These are phyloP conservation scores for Pleuronectes platessa DNA, from an alignment of 2,113 vertebrate genomes.

Conservation along the genomic window DNA sequence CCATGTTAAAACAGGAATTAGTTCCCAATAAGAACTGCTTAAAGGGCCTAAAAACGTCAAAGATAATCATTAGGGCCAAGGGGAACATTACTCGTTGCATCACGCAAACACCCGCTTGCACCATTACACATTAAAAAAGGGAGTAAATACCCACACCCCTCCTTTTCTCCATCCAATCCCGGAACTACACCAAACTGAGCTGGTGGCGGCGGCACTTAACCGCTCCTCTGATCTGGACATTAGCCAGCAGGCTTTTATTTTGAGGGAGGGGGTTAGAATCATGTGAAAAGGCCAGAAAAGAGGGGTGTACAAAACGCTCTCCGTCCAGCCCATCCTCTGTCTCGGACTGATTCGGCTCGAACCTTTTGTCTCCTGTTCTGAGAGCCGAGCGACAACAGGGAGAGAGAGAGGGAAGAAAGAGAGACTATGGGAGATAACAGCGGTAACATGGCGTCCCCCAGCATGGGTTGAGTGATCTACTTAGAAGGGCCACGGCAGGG, in stretches of 20 bases:
- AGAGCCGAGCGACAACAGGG: constrained; percentile 11
- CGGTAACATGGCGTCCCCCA: constrained; percentile 51
- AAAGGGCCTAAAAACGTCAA: constrained; percentile 72
- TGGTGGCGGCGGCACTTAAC: constrained; percentile 53
- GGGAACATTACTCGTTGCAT: constrained; percentile 55
- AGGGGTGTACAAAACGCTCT: constrained; percentile 4
- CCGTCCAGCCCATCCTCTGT: constrained; percentile 15
- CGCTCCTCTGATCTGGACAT: constrained; percentile 70
- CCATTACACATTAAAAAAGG: constrained; percentile 48
- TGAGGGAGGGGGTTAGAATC: neutral
- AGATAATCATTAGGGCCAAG: constrained; percentile 70
- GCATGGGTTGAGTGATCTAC: constrained; percentile 73
- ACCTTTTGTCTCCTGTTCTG: constrained; percentile 30
- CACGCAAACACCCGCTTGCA: constrained; percentile 56
- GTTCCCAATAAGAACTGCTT: constrained; percentile 77
- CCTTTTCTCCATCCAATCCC: constrained; percentile 36
- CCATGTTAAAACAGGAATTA: constrained; percentile 78
- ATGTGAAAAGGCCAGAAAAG: neutral
- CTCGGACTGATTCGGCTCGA: constrained; percentile 4
- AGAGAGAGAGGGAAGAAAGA: constrained; percentile 27
- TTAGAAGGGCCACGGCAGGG: constrained; percentile 69
- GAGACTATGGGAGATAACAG: constrained; percentile 45
- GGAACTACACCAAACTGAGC: constrained; percentile 48
- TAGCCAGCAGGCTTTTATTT: constrained; percentile 8
- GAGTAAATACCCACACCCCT: constrained; percentile 51